A percentile compares a stretch with the other conserved stretches of the same genome.
Conservation (phyloP, 2,888 invertebrate genomes). For the Spisula subtruncata region DNA sequence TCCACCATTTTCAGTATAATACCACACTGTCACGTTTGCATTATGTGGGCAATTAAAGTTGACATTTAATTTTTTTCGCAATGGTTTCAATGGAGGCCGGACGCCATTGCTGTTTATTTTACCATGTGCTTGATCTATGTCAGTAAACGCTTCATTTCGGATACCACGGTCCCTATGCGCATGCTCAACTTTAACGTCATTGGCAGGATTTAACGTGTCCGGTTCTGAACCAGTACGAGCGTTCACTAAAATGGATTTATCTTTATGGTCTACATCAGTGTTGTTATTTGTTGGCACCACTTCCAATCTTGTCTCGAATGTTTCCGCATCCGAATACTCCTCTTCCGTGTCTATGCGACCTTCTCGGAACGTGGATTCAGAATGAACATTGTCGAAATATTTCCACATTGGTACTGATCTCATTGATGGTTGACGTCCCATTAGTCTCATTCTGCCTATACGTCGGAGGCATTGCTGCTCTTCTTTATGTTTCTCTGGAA, state of each 20-base stretch:
- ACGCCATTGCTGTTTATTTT: background rate
- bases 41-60: background rate
- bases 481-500: conserved; percentile 19
- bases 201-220: background rate
- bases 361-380: background rate
- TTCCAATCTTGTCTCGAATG: background rate
- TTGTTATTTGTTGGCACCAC: background rate
- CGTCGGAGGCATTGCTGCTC: background rate
- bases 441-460: conserved; percentile 23
- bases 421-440: background rate
- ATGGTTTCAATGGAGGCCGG: background rate
- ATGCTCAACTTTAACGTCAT: background rate
- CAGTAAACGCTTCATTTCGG: background rate
- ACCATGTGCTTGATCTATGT: background rate
- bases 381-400: conserved; percentile 21
- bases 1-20: background rate
- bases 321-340: conserved; percentile 17
- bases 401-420: background rate
- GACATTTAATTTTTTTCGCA: background rate
- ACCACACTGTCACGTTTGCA: background rate
- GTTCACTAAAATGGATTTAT: background rate
- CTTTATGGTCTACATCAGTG: background rate
- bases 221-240: background rate
- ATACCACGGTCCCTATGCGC: background rate
- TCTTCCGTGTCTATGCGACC: background rate